A percentile compares a stretch with the other conserved stretches of the same genome.
phyloP scores from a whole-genome alignment of 2,113 vertebrate genomes.

The Stomatorhinus ivindoensis region DNA sequence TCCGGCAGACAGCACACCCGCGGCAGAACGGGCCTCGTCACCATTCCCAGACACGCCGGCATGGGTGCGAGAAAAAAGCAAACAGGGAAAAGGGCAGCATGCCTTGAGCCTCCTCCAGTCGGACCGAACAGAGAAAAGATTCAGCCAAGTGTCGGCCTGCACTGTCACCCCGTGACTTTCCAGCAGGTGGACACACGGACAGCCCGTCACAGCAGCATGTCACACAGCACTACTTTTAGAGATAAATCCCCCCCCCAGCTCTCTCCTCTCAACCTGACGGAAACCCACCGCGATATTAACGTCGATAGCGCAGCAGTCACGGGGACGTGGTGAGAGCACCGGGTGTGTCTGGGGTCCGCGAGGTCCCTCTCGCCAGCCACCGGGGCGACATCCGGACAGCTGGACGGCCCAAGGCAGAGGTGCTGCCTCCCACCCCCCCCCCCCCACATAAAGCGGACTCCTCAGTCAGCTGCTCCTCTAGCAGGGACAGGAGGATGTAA shows the following conservation, averaged over 20 bases:
- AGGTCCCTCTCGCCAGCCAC: slow-evolving; percentile 51
- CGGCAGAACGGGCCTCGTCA: slow-evolving; percentile 26
- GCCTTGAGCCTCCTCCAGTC: slow-evolving; percentile 19
- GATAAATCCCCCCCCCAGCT: slow-evolving; percentile 30
- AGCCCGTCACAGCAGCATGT: slow-evolving; percentile 50
- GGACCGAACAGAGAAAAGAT: neutral
- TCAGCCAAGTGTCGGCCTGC: neutral
- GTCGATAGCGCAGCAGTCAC: slow-evolving; percentile 1
- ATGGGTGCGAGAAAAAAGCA: slow-evolving; percentile 31
- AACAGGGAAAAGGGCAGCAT: neutral
- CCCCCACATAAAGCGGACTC: neutral
- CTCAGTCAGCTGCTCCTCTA: slow-evolving; percentile 10
- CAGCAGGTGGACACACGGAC: neutral
- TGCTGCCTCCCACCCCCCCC: too few relatives aligned
- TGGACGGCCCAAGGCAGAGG: neutral
- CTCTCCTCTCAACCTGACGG: neutral
- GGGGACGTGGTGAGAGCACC: slow-evolving; percentile 48
- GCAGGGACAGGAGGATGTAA: neutral
- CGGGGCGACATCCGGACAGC: neutral
- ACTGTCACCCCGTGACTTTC: too few relatives aligned
- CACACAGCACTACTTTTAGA: slow-evolving; percentile 57
- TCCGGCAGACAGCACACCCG: slow-evolving; percentile 29
- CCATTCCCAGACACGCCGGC: slow-evolving; percentile 28
- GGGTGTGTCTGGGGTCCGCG: slow-evolving; percentile 56
- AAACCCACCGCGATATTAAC: neutral